Base-by-base conservation (phyloP, 1,140 invertebrate species). In the Drosophila pseudoananassae region DNA sequence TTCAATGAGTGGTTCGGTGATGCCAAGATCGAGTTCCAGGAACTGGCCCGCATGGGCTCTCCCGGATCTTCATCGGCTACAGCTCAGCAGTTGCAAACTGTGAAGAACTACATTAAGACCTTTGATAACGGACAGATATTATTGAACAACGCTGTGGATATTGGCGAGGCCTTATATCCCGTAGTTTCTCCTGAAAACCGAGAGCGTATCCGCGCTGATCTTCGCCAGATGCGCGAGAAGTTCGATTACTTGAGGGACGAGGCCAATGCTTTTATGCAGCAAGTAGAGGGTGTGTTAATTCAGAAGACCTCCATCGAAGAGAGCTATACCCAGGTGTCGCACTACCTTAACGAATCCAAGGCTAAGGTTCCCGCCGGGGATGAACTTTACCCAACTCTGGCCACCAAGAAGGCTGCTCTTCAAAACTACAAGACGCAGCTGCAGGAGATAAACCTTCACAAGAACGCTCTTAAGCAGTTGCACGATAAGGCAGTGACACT, bases 271-370 rank as follows among this genome's bases (percentile, higher is more conserved):
- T 94, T 98, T 5, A 95, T 97, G 63, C 98, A 98, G 91, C 95
- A 95, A 76, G 95, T 98, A 36, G 97, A 98, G 93, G 96, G 94
- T 17, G 95, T 96, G 23, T 94, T 98, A 38, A 96, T 98, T 85
- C 96, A 98, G 76, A 94, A 97, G 88, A 97, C 96, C 5, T 97
- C 97, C 0, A 97, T 98, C 88, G 97, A 98, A 85, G 97, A 98
- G 80, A 98, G 96, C 69, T 96, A 96, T 73, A 94, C 94, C 52
- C 96, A 98, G 92, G 94, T 96, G 4, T 94, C 95, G 71, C 94
- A 95, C 81, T 98, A 97, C 95, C 93, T 98, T 6, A 93, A 93
- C 33, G 96, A 97, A 66, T 93, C 94, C 0, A 94, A 95, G 80
- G 93, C 94, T 25, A 96, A 96, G 91, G 92, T 96, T 9, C 94